These are phyloP conservation scores for Rhyacichthys aspro DNA, from an alignment of 2,797 vertebrate species.

Conservation along the genomic window DNA sequence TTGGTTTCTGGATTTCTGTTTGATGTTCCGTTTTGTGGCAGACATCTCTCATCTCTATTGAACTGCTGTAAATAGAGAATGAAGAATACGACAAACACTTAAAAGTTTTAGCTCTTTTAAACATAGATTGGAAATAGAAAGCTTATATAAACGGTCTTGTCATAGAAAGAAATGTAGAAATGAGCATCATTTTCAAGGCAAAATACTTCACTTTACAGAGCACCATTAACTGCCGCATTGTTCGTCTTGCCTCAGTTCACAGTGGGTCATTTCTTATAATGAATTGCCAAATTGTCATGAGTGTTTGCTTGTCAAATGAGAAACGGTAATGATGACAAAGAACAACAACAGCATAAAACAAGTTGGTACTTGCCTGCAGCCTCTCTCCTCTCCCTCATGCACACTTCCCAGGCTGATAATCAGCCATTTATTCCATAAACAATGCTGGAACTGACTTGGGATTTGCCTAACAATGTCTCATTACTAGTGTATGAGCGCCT, in stretches of 20 bases:
- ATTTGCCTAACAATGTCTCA: constrained; percentile 85
- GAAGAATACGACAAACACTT: background rate
- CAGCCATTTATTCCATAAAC: constrained; percentile 82
- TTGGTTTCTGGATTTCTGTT: too few relatives aligned
- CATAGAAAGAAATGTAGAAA: constrained; percentile 10
- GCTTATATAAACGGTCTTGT: constrained; percentile 2
- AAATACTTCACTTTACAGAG: too few relatives aligned
- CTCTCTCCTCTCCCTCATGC: constrained; percentile 17
- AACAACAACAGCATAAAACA: constrained; percentile 66
- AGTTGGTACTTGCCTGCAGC: constrained; percentile 69
- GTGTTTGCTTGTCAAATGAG: constrained; percentile 70
- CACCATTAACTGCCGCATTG: constrained; percentile 44
- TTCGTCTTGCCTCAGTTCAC: constrained; percentile 58
- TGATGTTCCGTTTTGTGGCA: too few relatives aligned
- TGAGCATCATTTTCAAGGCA: constrained; percentile 40
- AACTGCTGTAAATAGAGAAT: background rate
- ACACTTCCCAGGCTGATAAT: constrained; percentile 77
- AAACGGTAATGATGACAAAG: constrained; percentile 75
- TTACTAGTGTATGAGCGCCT: constrained; percentile 78
- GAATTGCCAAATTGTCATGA: constrained; percentile 76
- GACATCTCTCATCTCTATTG: background rate
- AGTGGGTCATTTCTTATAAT: constrained; percentile 73
- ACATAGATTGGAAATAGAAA: constrained; percentile 12
- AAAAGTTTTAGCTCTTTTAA: background rate
- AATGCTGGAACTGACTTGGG: constrained; percentile 79